Evolutionary conservation across 2,797 vertebrate species (phyloP).

Genomic region (Danio aesculapii): DNA sequence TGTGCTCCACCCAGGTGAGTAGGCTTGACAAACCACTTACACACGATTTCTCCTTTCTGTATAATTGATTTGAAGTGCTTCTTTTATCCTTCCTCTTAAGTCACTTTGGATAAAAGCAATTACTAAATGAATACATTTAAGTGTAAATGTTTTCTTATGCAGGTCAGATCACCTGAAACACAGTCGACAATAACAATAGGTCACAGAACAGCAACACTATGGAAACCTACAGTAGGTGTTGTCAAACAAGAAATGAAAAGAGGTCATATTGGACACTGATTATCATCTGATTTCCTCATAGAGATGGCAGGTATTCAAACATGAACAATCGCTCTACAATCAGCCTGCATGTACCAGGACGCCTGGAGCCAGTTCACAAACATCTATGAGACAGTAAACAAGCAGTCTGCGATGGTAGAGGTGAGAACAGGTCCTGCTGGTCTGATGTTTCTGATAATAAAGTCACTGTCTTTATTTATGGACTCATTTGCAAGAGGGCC

Average conservation of each 20-base stretch:
- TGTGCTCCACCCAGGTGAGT: too few species aligned
- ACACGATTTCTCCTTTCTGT: too few species aligned
- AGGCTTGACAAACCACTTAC: too few species aligned
- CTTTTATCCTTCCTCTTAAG: too few species aligned
- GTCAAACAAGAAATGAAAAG: conserved; percentile 70
- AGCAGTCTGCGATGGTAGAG: background rate
- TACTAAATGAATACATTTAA: too few species aligned
- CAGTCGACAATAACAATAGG: background rate
- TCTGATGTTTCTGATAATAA: background rate
- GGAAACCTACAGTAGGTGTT: conserved; percentile 61
- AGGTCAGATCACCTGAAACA: conserved; percentile 44
- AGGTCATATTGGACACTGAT: conserved; percentile 58
- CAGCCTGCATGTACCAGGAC: background rate
- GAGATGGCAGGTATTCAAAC: conserved; percentile 20
- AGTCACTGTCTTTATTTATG: conserved; percentile 19
- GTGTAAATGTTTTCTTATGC: too few species aligned
- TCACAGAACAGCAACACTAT: conserved; percentile 26
- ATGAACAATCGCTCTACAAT: background rate
- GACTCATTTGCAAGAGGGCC: background rate
- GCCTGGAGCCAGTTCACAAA: background rate
- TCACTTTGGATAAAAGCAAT: too few species aligned
- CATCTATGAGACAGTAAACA: conserved; percentile 22
- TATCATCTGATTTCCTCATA: conserved; percentile 63
- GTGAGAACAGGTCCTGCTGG: background rate
- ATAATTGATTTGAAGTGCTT: too few species aligned